Percentiles rank a stretch among this genome's conserved stretches.
These are phyloP conservation scores for Clusia tigrina DNA, from an alignment of 2,888 invertebrate species.

Conservation along the genomic window DNA sequence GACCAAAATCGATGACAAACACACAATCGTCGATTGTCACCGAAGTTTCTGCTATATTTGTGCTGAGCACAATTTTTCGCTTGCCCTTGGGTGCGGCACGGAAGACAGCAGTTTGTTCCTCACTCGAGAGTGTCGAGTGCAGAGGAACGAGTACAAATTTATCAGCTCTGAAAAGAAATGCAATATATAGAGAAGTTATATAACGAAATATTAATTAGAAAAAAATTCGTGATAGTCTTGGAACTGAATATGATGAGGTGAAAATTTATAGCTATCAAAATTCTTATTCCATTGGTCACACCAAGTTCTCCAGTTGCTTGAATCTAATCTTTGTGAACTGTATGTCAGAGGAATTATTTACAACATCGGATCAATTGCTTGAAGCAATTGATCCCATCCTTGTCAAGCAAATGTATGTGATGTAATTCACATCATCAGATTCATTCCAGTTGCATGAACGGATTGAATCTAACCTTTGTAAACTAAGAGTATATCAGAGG, in stretches of 20 bases:
- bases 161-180: slow-evolving; percentile 62
- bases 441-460: too few relatives aligned
- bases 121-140: slow-evolving; percentile 84
- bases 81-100: slow-evolving; percentile 74
- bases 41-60: slow-evolving; percentile 95
- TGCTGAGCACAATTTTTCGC: slow-evolving; percentile 87
- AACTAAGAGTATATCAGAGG: too few relatives aligned
- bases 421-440: too few relatives aligned
- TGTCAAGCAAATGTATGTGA: too few relatives aligned
- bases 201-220: slow-evolving; percentile 30
- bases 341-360: too few relatives aligned
- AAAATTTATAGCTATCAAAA: not conserved
- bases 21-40: slow-evolving; percentile 96
- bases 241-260: not conserved
- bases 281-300: not conserved
- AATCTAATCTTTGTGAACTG: too few relatives aligned
- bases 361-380: too few relatives aligned
- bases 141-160: slow-evolving; percentile 81
- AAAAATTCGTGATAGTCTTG: not conserved
- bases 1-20: slow-evolving; percentile 90
- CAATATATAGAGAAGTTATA: slow-evolving; percentile 32
- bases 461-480: too few relatives aligned
- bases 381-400: too few relatives aligned
- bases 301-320: too few relatives aligned
- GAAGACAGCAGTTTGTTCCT: slow-evolving; percentile 81